Base-by-base conservation (phyloP, 1,140 invertebrate species). In the Drosophila busckii region DNA sequence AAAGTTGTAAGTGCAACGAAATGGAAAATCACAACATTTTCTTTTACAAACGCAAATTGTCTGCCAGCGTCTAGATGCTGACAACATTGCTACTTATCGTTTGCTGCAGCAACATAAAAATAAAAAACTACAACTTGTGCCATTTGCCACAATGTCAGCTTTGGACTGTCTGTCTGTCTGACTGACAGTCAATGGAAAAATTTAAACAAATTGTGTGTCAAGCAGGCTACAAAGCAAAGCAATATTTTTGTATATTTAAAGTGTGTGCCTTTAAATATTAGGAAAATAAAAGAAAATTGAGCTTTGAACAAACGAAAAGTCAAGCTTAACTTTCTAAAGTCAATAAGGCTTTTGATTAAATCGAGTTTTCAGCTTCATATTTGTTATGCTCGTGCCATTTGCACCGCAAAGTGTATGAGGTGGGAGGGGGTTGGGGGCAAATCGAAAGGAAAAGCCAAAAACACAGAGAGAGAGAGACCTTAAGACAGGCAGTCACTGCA, bases 191-290 rank as follows among this genome's bases (percentile, higher is more conserved):
- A n/a, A n/a, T n/a, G n/a, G 6, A 46, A 54, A 32, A 41, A 60
- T 53, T 60, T 60, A 37, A 66, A 68, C 63, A 68, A 67, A 53
- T 68, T 60, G 62, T 48, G 29, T 44, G 62, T 38, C 63, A 46
- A 22, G 26, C 26, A 20, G 15, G 32, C 32, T 10, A 6, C 4
- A 19, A 25, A 38, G 0, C 12, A 49, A 37, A 16, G 15, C 17
- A 16, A 26, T 35, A 52, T 46, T 45, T n/a, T n/a, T n/a, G n/a
- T n/a, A n/a, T n/a, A n/a, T n/a, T n/a, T n/a, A 1, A 53, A 32
- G 32, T 31, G 10, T 44, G 26, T 16, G 10, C 13, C 10, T 9
- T 29, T 50, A 20, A 37, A n/a, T n/a, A n/a, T n/a, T n/a, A n/a
- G n/a, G n/a, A n/a, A n/a, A n/a, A n/a, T n/a, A n/a, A n/a, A n/a